A percentile compares a stretch with the other conserved stretches of the same genome.
phyloP scores from a whole-genome alignment of 1,140 invertebrate genomes.

The Saccostrea cuccullata region DNA sequence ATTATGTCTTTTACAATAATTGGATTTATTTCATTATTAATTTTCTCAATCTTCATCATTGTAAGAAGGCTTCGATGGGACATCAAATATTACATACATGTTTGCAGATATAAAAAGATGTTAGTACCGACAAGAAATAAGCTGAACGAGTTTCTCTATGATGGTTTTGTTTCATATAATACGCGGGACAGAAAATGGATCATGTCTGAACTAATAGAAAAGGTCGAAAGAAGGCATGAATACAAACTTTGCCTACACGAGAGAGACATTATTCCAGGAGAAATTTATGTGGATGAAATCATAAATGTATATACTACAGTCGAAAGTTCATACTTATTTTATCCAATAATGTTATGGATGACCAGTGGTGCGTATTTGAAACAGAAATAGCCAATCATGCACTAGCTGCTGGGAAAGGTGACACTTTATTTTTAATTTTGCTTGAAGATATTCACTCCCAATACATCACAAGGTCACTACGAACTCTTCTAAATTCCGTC shows the following conservation, averaged over 20 bases:
- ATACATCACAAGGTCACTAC: slow-evolving; percentile 80
- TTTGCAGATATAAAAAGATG: not conserved
- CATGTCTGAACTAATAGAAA: slow-evolving; percentile 39
- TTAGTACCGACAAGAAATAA: not conserved
- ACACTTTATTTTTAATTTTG: slow-evolving; percentile 90
- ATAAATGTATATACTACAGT: slow-evolving; percentile 81
- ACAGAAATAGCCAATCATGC: slow-evolving; percentile 89
- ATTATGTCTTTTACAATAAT: not conserved
- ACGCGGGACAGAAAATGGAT: slow-evolving; percentile 49
- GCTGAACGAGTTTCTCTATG: slow-evolving; percentile 35
- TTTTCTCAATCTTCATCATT: not conserved
- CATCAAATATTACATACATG: slow-evolving; percentile 33
- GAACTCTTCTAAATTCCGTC: slow-evolving; percentile 82
- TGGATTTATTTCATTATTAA: not conserved
- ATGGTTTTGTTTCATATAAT: slow-evolving; percentile 52
- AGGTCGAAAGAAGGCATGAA: slow-evolving; percentile 42
- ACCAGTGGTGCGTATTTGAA: slow-evolving; percentile 84
- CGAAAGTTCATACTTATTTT: slow-evolving; percentile 82
- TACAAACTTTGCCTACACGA: slow-evolving; percentile 95
- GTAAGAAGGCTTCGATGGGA: slow-evolving; percentile 23
- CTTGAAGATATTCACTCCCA: slow-evolving; percentile 86
- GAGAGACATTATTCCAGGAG: slow-evolving; percentile 89
- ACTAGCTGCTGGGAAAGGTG: slow-evolving; percentile 88
- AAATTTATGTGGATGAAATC: slow-evolving; percentile 83
- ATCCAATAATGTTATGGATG: slow-evolving; percentile 82